Base-by-base conservation (phyloP, 2,113 vertebrate species). In the Stictonetta naevosa region DNA sequence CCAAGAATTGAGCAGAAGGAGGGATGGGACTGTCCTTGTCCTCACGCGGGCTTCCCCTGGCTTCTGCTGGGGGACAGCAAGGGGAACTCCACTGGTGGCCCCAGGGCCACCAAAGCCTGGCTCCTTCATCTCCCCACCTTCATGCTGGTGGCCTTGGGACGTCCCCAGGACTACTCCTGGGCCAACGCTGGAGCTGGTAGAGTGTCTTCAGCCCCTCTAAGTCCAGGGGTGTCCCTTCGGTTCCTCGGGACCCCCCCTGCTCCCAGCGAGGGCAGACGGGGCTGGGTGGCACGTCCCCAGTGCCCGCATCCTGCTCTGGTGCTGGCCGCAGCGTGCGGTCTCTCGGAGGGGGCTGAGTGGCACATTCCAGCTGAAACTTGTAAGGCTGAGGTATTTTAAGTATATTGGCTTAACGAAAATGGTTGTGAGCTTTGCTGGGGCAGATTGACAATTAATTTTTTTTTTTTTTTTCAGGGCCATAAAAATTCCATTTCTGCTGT, bases 401-500 rank as follows among this genome's bases (percentile, higher is more conserved):
- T 95, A 7, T 90, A 93, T 93, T 71, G 88, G 92, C 92, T 97
- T 91, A 85, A 83, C 21, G 10, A 79, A 89, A 95, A 85, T 14
- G 73, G 81, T 90, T 85, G 62, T 36, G 91, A 94, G 95, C 68
- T 92, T 90, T 91, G 86, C 93, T 93, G 89, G 87, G 93, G 74
- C 80, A 86, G 87, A 92, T 60, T 92, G 90, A 93, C 78, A 92
- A 91, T 95, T 92, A 72, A 72, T 92, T 84, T 66, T 4, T 75
- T 52, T 56, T 36, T 34, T 40, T 12, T 26, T 73, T 40, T 67
- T 1, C 7, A 5, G 4, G 78, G 83, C 80, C 55, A 77, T 96
- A 97, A 96, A 94, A 93, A 96, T 92, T 95, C 95, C 88, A 78
- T 95, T 97, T 97, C 93, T 95, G 81, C 92, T 60, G 46, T 64